These are phyloP conservation scores for Psittacula cyanocephala DNA, from an alignment of 2,113 vertebrate genomes.

Conservation along the genomic window DNA sequence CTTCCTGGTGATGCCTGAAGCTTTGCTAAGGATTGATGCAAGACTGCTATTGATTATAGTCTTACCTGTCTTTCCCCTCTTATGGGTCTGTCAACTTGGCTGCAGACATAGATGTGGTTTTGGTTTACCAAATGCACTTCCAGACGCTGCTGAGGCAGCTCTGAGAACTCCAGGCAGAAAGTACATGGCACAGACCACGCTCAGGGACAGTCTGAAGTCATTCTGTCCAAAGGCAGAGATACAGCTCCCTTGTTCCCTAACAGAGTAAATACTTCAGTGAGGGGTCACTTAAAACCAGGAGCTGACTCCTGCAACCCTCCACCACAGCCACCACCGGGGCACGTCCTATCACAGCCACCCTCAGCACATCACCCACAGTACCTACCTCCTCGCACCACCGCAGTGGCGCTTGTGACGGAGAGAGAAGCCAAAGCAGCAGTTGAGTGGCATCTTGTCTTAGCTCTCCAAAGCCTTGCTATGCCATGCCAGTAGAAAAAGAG, in stretches of 20 bases:
- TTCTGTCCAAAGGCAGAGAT: not conserved
- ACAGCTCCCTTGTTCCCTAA: not conserved
- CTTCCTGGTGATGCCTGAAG: not conserved
- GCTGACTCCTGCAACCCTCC: not conserved
- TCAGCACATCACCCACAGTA: rapidly evolving
- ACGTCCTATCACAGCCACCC: not conserved
- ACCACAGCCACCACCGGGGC: rapidly evolving
- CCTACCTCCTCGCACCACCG: not conserved
- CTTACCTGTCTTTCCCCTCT: not conserved
- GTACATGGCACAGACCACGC: not conserved
- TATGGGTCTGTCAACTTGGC: not conserved
- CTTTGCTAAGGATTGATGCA: not conserved
- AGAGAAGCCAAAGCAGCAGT: not conserved
- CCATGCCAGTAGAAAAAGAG: not conserved
- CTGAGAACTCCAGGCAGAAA: not conserved
- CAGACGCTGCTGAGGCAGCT: not conserved
- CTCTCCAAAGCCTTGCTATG: not conserved
- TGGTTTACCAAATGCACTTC: not conserved
- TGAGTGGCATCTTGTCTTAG: not conserved
- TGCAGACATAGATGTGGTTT: not conserved
- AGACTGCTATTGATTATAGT: not conserved
- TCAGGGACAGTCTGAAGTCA: not conserved
- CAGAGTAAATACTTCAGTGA: not conserved
- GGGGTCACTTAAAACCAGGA: not conserved
- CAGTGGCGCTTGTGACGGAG: rapidly evolving